These are phyloP conservation scores for Euzetes globulus DNA, from an alignment of 2,888 invertebrate genomes.

Conservation along the genomic window DNA sequence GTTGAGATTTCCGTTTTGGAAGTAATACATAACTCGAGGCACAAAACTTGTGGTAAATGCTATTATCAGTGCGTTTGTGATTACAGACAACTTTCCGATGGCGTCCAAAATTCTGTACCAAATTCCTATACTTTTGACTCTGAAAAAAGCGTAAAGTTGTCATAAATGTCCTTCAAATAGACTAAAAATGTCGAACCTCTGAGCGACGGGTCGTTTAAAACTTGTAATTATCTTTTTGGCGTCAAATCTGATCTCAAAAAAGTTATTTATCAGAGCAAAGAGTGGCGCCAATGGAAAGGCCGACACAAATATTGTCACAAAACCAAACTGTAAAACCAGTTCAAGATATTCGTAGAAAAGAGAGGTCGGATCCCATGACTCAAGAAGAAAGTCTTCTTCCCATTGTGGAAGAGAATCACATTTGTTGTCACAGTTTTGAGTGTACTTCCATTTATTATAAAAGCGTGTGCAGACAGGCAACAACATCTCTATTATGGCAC, in stretches of 20 bases:
- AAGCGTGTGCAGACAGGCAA: constrained; percentile 58
- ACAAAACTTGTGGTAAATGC: constrained; percentile 97
- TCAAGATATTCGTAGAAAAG: constrained; percentile 94
- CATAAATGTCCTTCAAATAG: not conserved
- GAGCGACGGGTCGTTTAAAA: constrained; percentile 78
- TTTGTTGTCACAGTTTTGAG: not conserved
- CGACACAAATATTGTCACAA: constrained; percentile 93
- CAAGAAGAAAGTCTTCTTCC: constrained; percentile 79
- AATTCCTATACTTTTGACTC: constrained; percentile 84
- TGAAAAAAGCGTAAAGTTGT: constrained; percentile 40
- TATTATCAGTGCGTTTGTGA: constrained; percentile 94
- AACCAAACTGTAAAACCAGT: constrained; percentile 97
- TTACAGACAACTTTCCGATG: constrained; percentile 81
- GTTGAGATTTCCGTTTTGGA: constrained; percentile 60
- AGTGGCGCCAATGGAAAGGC: constrained; percentile 94
- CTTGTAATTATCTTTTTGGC: constrained; percentile 81
- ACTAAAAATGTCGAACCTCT: constrained; percentile 47
- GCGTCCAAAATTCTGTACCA: constrained; percentile 90
- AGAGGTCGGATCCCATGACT: constrained; percentile 76
- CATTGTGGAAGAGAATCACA: constrained; percentile 55
- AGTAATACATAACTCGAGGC: constrained; percentile 86
- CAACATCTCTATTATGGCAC: constrained; percentile 76
- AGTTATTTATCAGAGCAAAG: constrained; percentile 89
- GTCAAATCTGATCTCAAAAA: constrained; percentile 89
- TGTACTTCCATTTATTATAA: constrained; percentile 19